Percentiles rank a stretch among this genome's conserved stretches.
phyloP scores from a whole-genome alignment of 92 coral and sea anemone genomes.

The Pocillopora grandis region DNA sequence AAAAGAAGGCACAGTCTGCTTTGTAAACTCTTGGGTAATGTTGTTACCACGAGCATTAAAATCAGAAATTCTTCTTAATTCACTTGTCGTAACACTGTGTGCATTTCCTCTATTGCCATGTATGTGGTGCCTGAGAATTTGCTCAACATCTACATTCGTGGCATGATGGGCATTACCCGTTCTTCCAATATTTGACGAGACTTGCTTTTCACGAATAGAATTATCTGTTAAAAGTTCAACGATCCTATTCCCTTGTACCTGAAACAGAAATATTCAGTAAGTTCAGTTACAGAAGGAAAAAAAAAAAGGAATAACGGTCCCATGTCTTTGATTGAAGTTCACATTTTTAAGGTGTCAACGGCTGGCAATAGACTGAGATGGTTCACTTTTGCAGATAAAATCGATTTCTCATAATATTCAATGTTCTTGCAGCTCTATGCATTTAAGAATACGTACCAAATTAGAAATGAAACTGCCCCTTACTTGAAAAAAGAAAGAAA shows the following conservation, averaged over 20 bases:
- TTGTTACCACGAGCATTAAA: neutral
- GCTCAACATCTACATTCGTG: neutral
- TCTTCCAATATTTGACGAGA: neutral
- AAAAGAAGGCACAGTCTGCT: neutral
- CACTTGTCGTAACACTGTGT: neutral
- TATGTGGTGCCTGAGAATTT: neutral
- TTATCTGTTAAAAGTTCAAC: neutral
- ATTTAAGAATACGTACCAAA: too few species aligned
- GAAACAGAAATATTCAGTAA: neutral
- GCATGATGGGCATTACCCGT: too few species aligned
- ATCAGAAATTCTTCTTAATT: neutral
- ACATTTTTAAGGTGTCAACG: too few species aligned
- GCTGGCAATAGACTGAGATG: too few species aligned
- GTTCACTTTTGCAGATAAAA: too few species aligned
- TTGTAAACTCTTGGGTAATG: neutral
- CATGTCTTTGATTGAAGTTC: too few species aligned
- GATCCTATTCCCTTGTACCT: slow-evolving; percentile 24
- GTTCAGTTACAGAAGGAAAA: too few species aligned
- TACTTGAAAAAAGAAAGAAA: neutral
- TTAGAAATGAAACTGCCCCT: too few species aligned
- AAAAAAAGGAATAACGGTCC: too few species aligned
- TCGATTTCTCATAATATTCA: too few species aligned
- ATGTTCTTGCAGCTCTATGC: too few species aligned
- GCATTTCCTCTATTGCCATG: neutral
- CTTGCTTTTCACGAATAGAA: neutral